Base-by-base conservation (phyloP, 2,113 vertebrate genomes). In the Panurus biarmicus region DNA sequence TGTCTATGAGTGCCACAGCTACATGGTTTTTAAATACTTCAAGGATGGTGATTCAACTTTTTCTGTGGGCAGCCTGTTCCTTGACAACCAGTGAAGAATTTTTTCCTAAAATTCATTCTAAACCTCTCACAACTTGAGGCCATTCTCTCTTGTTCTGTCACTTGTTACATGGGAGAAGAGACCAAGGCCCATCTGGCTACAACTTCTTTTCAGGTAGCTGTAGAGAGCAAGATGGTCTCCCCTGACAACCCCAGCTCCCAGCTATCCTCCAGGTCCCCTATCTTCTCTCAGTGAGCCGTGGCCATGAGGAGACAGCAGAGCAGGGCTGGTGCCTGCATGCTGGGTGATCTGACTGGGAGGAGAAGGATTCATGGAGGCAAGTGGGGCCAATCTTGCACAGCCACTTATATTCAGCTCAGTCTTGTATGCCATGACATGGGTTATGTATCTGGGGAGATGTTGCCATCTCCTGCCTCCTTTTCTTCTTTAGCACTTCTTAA, bases 291-390 rank as follows among this genome's bases (percentile, higher is more conserved):
- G 28, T 24, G 44, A 78, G 38, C 70, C 7, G 3, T 64, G 40
- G 26, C 62, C 71, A 42, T 0, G 1, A 57, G 50, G 4, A 35
- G 4, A 35, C 1, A 2, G 35, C 1, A 2, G 42, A 71, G 29
- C 31, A 31, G 61, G 26, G 23, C 62, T 75, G 35, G 23, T 71
- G 47, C 47, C 42, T 22, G 12, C 12, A 38, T 3, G 5, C 47
- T 85, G 70, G 23, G 14, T 57, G 35, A 28, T 84, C 35, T 3
- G 3, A 9, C 56, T 58, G 44, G 25, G 60, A 82, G 53, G 10
- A 88, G 60, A 38, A 62, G 31, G 54, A 79, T 54, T 38, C n/a
- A 45, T 47, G 79, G 38, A 26, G 62, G n/a, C 23, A 64, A 28
- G 24, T 35, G 65, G 12, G 14, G 35, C 65, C 26, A 25, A 0